Conservation (phyloP, 1,140 invertebrate species). For the Philotrypesis tridentata region DNA sequence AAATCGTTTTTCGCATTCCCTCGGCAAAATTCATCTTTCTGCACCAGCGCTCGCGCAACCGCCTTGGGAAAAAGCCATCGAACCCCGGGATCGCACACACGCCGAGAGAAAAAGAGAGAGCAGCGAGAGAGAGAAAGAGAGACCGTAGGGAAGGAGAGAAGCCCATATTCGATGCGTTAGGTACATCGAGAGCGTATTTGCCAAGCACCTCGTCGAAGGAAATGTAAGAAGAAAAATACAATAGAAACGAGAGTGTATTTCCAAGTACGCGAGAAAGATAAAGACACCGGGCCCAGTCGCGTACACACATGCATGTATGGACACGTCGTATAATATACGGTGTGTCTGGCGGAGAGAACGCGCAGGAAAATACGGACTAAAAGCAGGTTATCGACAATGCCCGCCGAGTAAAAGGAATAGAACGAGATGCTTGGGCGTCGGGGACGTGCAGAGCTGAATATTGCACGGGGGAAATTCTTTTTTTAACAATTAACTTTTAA, state of each 20-base stretch:
- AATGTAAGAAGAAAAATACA: conserved; percentile 31
- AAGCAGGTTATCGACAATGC: conserved; percentile 7
- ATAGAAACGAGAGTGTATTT: conserved; percentile 16
- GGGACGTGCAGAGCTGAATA: not conserved
- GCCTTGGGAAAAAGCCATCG: conserved; percentile 15
- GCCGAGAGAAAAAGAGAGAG: not conserved
- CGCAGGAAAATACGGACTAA: conserved; percentile 13
- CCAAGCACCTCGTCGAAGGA: conserved; percentile 26
- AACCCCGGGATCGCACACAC: not conserved
- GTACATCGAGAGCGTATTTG: conserved; percentile 25
- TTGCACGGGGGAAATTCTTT: too few species aligned
- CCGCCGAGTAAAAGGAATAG: not conserved
- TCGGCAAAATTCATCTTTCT: conserved; percentile 30
- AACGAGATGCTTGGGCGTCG: not conserved
- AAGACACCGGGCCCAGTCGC: not conserved
- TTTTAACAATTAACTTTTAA: too few species aligned
- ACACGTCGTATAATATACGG: not conserved
- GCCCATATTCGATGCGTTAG: conserved; percentile 13
- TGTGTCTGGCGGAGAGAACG: not conserved
- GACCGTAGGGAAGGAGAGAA: not conserved
- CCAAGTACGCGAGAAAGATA: conserved; percentile 18
- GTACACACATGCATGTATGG: not conserved
- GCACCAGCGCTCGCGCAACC: not conserved
- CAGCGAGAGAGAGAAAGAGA: not conserved
- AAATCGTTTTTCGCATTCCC: conserved; percentile 17